These are phyloP conservation scores for Montipora cactus DNA, from an alignment of 64 coral and sea anemone species.

Conservation along the genomic window DNA sequence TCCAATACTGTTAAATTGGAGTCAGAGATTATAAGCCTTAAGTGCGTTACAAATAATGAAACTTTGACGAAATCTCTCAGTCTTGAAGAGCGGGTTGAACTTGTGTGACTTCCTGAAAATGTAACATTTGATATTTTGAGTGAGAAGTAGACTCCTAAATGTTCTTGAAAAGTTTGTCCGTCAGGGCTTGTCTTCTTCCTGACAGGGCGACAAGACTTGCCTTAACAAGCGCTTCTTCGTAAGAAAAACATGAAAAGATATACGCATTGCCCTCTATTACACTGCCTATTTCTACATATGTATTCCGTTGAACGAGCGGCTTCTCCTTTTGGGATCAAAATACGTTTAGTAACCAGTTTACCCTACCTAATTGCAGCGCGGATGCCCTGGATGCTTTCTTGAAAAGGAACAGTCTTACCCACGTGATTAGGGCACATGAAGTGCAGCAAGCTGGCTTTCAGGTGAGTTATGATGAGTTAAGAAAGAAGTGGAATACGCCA, in stretches of 20 bases:
- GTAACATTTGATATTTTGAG: not conserved
- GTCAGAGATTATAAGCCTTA: not conserved
- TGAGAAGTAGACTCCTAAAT: not conserved
- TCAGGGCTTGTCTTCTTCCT: not conserved
- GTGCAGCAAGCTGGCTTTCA: conserved; percentile 86
- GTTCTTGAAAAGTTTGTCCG: not conserved
- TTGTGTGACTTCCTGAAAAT: not conserved
- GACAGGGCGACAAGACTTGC: not conserved
- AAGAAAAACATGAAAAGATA: not conserved
- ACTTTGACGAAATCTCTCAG: not conserved
- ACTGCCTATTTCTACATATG: no score
- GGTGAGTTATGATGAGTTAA: conserved; percentile 11
- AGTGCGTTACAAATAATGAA: not conserved
- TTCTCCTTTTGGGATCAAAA: not conserved
- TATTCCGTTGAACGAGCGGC: no score
- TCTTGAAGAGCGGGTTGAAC: not conserved
- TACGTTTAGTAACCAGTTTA: not conserved
- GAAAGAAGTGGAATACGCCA: not conserved
- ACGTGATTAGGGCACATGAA: conserved; percentile 89
- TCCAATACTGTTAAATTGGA: not conserved
- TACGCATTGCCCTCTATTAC: not conserved
- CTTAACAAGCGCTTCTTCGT: not conserved
- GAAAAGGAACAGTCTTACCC: conserved; percentile 67
- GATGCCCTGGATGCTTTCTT: conserved; percentile 75
- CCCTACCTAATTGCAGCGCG: conserved; percentile 35